These are phyloP conservation scores for Tanypteryx hageni DNA, from an alignment of 2,888 invertebrate genomes.

Conservation along the genomic window DNA sequence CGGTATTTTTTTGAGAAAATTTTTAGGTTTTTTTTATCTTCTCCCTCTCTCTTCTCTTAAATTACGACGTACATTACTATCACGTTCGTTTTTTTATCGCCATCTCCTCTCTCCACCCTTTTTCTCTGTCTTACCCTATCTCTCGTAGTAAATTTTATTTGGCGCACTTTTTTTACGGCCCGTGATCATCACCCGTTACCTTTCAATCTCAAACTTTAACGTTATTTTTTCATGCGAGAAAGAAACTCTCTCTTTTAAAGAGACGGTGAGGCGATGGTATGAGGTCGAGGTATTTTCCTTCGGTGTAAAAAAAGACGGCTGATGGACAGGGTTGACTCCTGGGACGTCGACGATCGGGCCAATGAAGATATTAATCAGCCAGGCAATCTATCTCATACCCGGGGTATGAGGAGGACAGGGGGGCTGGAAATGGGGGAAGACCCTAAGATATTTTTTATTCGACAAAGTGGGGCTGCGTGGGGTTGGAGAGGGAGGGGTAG, in stretches of 20 bases:
- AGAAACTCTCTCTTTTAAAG: background rate
- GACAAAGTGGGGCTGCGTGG: background rate
- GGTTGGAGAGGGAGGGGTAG: background rate
- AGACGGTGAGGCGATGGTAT: background rate
- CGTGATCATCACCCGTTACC: background rate
- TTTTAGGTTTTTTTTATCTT: too few species aligned
- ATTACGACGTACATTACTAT: too few species aligned
- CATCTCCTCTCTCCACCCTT: background rate
- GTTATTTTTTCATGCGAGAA: background rate
- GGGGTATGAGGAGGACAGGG: too few species aligned
- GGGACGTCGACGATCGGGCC: background rate
- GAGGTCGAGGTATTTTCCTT: background rate
- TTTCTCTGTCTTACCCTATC: too few species aligned
- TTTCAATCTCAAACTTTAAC: background rate
- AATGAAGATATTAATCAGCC: conserved; percentile 43
- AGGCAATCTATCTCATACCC: conserved; percentile 19
- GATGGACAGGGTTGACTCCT: too few species aligned
- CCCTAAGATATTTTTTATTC: too few species aligned
- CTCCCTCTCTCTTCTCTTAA: too few species aligned
- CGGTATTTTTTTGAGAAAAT: too few species aligned
- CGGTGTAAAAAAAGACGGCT: background rate
- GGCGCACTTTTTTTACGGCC: too few species aligned
- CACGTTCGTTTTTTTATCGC: background rate
- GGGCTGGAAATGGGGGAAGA: too few species aligned
- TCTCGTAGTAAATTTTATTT: too few species aligned